Base-by-base conservation (phyloP, 1,140 invertebrate species). In the Metaphire vulgaris region DNA sequence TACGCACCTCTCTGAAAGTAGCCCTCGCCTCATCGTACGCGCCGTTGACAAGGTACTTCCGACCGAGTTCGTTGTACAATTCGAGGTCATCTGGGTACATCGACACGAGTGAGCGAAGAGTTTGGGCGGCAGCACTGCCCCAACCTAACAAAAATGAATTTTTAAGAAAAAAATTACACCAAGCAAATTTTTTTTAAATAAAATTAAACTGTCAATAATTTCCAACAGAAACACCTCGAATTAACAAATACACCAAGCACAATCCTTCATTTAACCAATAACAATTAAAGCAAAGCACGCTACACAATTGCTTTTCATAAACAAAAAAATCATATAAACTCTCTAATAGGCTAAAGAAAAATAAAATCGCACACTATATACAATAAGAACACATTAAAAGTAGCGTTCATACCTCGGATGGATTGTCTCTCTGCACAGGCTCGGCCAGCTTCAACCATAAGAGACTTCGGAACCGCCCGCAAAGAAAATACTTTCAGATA, bases 391-490 rank as follows among this genome's bases (percentile, higher is more conserved):
- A n/a, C n/a, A n/a, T n/a, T n/a, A n/a, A n/a, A n/a, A n/a, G n/a
- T n/a, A n/a, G n/a, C n/a, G n/a, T n/a, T n/a, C n/a, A 87, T 83
- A 92, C 93, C 93, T 89, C 91, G 89, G 87, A 93, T 95, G 80
- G 90, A 85, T 84, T 93, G 90, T 79, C 91, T 88, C 78, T 93
- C 88, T n/a, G 93, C 90, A 72, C 91, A 89, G 79, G 89, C 86
- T 26, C 89, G 86, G n/a, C 90, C 90, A 67, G 90, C 87, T 64
- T 87, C 77, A 14, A 91, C 66, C 31, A 83, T 78, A 15, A 94
- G 86, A 0, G 83, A 81, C 77, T 91, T 88, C 64, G 91, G 90
- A 74, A 90, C 88, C 77, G 86, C 81, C 6, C 88, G 86, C 16
- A 90, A 84, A 32, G 80, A 71, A 86, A 81, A 83, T 56, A 56